These are phyloP conservation scores for Xyrauchen texanus DNA, from an alignment of 2,113 vertebrate genomes.

Conservation along the genomic window DNA sequence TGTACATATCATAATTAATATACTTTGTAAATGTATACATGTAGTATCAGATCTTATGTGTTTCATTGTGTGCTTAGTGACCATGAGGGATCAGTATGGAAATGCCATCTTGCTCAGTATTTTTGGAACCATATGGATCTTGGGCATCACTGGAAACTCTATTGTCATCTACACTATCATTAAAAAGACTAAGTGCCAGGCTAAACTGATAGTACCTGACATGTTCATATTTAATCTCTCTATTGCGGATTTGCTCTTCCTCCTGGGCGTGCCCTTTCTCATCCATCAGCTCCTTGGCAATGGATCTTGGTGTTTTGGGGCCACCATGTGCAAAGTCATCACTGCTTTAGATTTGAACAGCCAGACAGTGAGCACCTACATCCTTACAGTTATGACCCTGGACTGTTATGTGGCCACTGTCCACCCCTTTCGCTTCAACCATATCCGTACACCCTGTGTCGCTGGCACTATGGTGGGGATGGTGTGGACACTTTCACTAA, in stretches of 20 bases:
- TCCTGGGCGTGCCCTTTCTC: conserved; percentile 82
- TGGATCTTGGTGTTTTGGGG: conserved; percentile 83
- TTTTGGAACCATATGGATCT: conserved; percentile 83
- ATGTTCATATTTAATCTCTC: conserved; percentile 86
- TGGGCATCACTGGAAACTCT: conserved; percentile 81
- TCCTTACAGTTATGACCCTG: conserved; percentile 83
- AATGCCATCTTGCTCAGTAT: conserved; percentile 79
- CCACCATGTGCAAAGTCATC: conserved; percentile 80
- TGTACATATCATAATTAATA: too few relatives aligned
- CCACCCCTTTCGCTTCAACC: conserved; percentile 82
- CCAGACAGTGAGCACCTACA: conserved; percentile 86
- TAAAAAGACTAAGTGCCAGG: conserved; percentile 80
- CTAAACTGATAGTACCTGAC: conserved; percentile 82
- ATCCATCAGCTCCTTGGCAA: conserved; percentile 86
- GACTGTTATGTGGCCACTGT: conserved; percentile 85
- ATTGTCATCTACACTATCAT: conserved; percentile 84
- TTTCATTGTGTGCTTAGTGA: conserved; percentile 51
- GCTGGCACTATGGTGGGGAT: conserved; percentile 73
- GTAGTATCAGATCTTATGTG: not conserved
- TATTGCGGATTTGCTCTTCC: conserved; percentile 68
- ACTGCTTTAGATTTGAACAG: conserved; percentile 83
- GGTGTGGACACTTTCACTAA: conserved; percentile 80
- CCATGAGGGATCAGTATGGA: conserved; percentile 62
- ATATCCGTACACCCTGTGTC: conserved; percentile 74
- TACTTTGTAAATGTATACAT: too few relatives aligned